phyloP scores from a whole-genome alignment of 2,888 invertebrate species.

The Psylliodes chrysocephalus region DNA sequence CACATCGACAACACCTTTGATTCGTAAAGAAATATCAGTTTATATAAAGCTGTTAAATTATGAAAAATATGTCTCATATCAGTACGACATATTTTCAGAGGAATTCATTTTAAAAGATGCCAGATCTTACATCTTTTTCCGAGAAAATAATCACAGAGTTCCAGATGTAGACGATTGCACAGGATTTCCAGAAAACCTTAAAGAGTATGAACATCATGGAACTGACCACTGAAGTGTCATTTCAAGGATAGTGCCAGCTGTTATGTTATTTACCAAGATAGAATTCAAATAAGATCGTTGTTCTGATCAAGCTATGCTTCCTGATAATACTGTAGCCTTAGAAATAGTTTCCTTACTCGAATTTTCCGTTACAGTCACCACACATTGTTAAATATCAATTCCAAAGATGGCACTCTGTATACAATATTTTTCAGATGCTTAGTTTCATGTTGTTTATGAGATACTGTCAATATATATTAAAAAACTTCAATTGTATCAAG shows the following conservation, averaged over 20 bases:
- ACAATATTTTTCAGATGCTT: too few species aligned
- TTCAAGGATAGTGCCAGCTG: constrained; percentile 95
- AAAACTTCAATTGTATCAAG: too few species aligned
- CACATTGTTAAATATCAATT: constrained; percentile 95
- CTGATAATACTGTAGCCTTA: constrained; percentile 98
- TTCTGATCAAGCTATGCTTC: constrained; percentile 97
- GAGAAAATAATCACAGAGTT: constrained; percentile 90
- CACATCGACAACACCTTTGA: too few species aligned
- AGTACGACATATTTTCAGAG: constrained; percentile 67
- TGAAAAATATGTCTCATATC: too few species aligned
- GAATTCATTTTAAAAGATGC: constrained; percentile 96
- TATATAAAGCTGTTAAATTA: too few species aligned
- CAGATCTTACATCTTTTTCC: constrained; percentile 91
- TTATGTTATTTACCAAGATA: constrained; percentile 97
- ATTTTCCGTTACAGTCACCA: constrained; percentile 96
- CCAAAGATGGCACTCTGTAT: constrained; percentile 98
- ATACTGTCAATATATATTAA: too few species aligned
- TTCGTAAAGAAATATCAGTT: too few species aligned
- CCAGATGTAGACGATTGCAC: constrained; percentile 92
- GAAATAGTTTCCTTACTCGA: constrained; percentile 96
- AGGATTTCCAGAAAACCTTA: constrained; percentile 93
- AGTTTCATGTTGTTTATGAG: too few species aligned
- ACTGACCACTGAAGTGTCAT: constrained; percentile 94
- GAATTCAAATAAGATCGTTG: constrained; percentile 98
- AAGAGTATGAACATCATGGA: constrained; percentile 99